These are phyloP conservation scores for Stenichneumon culpator DNA, from an alignment of 2,888 invertebrate genomes.

Conservation along the genomic window DNA sequence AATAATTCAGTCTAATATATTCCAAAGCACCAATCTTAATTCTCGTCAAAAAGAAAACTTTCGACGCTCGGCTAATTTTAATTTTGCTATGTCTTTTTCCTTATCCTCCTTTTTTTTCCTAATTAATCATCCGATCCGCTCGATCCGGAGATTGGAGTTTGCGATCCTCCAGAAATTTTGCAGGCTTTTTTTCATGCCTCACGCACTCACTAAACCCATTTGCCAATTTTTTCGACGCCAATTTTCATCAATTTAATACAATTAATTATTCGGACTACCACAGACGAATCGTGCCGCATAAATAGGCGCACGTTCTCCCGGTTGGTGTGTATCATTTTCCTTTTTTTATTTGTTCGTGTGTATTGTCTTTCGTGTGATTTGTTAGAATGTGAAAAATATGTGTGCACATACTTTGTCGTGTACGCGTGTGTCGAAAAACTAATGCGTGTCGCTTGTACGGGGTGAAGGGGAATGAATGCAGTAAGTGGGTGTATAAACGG, in stretches of 20 bases:
- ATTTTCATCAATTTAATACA: constrained; percentile 51
- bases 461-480: constrained; percentile 33
- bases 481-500: constrained; percentile 43
- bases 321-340: constrained; percentile 30
- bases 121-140: constrained; percentile 19
- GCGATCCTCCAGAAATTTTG: constrained; percentile 37
- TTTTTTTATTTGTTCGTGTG: constrained; percentile 21
- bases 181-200: constrained; percentile 21
- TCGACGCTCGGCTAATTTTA: constrained; percentile 51
- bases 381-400: constrained; percentile 13
- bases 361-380: constrained; percentile 14
- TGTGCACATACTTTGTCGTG: constrained; percentile 18
- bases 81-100: constrained; percentile 57
- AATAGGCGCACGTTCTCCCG: constrained; percentile 49
- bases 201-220: constrained; percentile 26
- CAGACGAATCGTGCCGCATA: constrained; percentile 48
- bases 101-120: constrained; percentile 38
- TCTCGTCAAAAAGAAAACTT: constrained; percentile 60
- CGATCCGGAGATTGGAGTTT: constrained; percentile 12
- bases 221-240: constrained; percentile 48
- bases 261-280: constrained; percentile 50
- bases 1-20: constrained; percentile 84
- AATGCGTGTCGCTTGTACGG: constrained; percentile 55
- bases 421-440: constrained; percentile 51
- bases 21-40: constrained; percentile 83